Conservation (phyloP, 2,113 vertebrate species). For the Carassius gibelio region DNA sequence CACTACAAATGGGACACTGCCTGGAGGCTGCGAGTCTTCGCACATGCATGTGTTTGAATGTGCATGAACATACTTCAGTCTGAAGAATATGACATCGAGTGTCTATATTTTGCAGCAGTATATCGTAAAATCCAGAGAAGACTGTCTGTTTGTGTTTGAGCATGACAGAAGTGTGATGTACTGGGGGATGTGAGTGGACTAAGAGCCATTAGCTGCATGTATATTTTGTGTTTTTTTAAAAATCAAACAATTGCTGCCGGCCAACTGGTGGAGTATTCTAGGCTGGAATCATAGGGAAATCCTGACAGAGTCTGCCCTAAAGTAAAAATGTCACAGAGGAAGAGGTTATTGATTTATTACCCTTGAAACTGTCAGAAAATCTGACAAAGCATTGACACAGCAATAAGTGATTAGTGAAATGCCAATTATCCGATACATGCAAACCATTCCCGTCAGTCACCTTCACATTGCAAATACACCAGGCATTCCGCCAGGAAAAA, state of each 20-base stretch:
- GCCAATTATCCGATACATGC: slow-evolving; percentile 41
- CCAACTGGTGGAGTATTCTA: background rate
- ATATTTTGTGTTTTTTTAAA: background rate
- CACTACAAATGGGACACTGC: slow-evolving; percentile 43
- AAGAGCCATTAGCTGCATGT: background rate
- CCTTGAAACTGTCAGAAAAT: slow-evolving; percentile 38
- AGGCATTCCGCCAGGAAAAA: slow-evolving; percentile 1
- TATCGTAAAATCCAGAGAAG: background rate
- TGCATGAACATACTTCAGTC: slow-evolving; percentile 22
- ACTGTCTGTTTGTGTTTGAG: background rate
- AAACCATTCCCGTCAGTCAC: slow-evolving; percentile 35
- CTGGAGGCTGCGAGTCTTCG: slow-evolving; percentile 34
- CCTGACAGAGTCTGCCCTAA: slow-evolving; percentile 11
- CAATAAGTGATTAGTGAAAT: slow-evolving; percentile 46
- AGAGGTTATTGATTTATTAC: slow-evolving; percentile 30
- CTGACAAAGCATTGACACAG: slow-evolving; percentile 44
- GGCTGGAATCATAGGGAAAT: slow-evolving; percentile 1
- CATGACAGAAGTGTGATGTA: slow-evolving; percentile 17
- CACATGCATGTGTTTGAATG: slow-evolving; percentile 17
- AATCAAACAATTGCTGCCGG: background rate
- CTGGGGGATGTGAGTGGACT: background rate
- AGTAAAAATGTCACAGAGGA: slow-evolving; percentile 36
- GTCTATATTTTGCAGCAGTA: slow-evolving; percentile 14
- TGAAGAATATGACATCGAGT: slow-evolving; percentile 32
- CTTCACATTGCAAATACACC: background rate